phyloP scores from a whole-genome alignment of 2,797 vertebrate species.

The Staurois parvus region DNA sequence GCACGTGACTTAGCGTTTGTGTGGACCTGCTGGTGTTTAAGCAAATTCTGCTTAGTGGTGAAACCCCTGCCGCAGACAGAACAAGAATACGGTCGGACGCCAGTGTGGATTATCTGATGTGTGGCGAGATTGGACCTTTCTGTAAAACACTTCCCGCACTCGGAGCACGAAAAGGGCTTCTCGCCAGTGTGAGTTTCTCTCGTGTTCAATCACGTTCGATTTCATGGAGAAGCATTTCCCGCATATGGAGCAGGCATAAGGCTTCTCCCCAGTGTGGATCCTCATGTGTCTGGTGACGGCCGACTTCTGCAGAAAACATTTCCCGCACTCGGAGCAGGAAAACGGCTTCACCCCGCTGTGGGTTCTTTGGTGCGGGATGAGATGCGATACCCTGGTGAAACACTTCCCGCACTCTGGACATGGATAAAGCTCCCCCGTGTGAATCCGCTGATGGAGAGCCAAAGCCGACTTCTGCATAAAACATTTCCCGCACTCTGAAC shows the following conservation, averaged over 20 bases:
- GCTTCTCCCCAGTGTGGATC: constrained; percentile 70
- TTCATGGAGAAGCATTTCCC: constrained; percentile 68
- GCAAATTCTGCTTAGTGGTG: constrained; percentile 3
- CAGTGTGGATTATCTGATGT: constrained; percentile 11
- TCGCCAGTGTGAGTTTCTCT: constrained; percentile 69
- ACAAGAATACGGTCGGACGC: neutral
- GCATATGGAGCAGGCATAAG: constrained; percentile 67
- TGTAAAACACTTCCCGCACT: constrained; percentile 66
- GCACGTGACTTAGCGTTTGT: neutral
- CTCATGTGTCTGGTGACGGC: constrained; percentile 69
- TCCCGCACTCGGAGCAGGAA: constrained; percentile 66
- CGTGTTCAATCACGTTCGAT: constrained; percentile 67
- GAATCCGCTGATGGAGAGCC: neutral
- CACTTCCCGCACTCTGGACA: constrained; percentile 67
- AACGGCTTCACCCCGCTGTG: constrained; percentile 69
- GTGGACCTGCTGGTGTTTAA: constrained; percentile 27
- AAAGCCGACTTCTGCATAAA: neutral
- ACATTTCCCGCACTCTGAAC: neutral
- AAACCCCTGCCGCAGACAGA: neutral
- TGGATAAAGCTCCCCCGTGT: neutral
- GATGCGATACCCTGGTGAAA: constrained; percentile 65
- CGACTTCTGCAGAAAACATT: constrained; percentile 38
- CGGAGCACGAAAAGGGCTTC: constrained; percentile 65
- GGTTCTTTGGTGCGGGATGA: constrained; percentile 66
- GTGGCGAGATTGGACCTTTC: constrained; percentile 16